Conservation (phyloP, 64 coral and sea anemone genomes). For the Exaiptasia diaphana region DNA sequence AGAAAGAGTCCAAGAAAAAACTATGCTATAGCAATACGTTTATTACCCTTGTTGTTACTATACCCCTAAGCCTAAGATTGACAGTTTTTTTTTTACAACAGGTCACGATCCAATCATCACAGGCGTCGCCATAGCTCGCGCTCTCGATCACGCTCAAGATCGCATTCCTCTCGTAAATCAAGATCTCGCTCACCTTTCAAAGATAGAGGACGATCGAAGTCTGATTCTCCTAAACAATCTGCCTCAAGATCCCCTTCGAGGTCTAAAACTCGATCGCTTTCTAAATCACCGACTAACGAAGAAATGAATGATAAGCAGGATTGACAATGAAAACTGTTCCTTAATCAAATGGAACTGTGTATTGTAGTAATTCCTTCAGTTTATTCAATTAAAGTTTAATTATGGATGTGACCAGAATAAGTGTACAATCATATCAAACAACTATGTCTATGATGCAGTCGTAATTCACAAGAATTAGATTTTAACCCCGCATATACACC, state of each 20-base stretch:
- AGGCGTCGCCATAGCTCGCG: slow-evolving; percentile 40
- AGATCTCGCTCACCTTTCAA: slow-evolving; percentile 54
- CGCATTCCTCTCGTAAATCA: slow-evolving; percentile 54
- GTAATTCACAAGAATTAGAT: too few relatives aligned
- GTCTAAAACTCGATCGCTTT: not conserved
- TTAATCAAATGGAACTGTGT: too few relatives aligned
- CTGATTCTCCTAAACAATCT: slow-evolving; percentile 15
- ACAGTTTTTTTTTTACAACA: not conserved
- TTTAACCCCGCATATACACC: too few relatives aligned
- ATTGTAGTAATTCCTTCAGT: too few relatives aligned
- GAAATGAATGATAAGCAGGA: too few relatives aligned
- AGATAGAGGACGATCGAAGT: slow-evolving; percentile 41
- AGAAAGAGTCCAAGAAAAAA: not conserved
- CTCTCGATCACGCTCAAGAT: slow-evolving; percentile 57
- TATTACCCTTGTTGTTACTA: not conserved
- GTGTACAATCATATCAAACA: too few relatives aligned
- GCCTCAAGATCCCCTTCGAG: not conserved
- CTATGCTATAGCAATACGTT: not conserved
- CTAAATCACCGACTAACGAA: not conserved
- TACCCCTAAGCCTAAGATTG: not conserved
- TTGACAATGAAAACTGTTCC: too few relatives aligned
- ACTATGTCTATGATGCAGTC: too few relatives aligned
- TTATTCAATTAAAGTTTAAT: too few relatives aligned
- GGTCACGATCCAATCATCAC: slow-evolving; percentile 67
- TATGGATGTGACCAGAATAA: too few relatives aligned